These are phyloP conservation scores for Charanyca ferruginea DNA, from an alignment of 2,888 invertebrate genomes.

Conservation along the genomic window DNA sequence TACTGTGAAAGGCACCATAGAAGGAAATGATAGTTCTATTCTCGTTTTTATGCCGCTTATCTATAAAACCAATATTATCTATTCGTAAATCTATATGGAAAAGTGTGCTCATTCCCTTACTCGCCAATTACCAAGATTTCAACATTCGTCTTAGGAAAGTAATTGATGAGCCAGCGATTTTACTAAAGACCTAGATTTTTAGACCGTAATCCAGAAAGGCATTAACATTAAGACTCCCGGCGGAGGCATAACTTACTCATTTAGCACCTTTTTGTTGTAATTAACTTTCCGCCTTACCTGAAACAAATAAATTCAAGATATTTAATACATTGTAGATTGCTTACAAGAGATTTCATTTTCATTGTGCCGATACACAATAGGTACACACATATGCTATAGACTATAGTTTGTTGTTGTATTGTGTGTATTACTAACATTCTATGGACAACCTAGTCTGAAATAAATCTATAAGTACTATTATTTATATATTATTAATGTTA, in stretches of 20 bases:
- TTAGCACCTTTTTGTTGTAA: slow-evolving; percentile 30
- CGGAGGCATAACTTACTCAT: slow-evolving; percentile 33
- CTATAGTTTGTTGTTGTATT: too few species aligned
- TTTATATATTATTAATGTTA: too few species aligned
- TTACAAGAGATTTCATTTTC: neutral
- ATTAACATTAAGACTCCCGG: slow-evolving; percentile 11
- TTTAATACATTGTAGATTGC: slow-evolving; percentile 12
- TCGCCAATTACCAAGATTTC: slow-evolving; percentile 3
- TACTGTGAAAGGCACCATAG: too few species aligned
- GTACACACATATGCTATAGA: too few species aligned
- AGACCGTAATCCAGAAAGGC: slow-evolving; percentile 11
- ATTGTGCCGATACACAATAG: too few species aligned
- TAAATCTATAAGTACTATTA: too few species aligned
- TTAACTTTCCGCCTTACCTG: slow-evolving; percentile 44
- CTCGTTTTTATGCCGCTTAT: too few species aligned
- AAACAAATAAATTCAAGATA: slow-evolving; percentile 47
- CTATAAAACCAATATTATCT: neutral
- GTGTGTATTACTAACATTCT: too few species aligned
- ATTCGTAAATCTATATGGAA: neutral
- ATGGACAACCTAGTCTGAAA: too few species aligned
- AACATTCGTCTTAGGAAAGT: slow-evolving; percentile 19
- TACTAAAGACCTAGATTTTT: slow-evolving; percentile 8
- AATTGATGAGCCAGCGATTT: slow-evolving; percentile 28
- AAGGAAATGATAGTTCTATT: too few species aligned
- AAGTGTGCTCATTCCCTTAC: neutral